These are phyloP conservation scores for Brachionus plicatilis DNA, from an alignment of 1,140 invertebrate genomes.

Conservation along the genomic window DNA sequence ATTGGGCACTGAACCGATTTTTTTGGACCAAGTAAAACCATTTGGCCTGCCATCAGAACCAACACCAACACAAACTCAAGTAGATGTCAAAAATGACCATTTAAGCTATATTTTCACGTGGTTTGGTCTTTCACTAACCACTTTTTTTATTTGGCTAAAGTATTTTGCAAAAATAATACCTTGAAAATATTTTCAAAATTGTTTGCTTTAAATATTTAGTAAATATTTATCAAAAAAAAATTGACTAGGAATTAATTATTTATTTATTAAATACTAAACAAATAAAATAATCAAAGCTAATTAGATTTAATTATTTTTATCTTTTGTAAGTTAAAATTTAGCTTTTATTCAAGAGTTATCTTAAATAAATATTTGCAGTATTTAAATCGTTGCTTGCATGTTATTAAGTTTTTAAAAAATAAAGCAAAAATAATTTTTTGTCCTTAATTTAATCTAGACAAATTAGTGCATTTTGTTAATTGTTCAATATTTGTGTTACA, in stretches of 20 bases:
- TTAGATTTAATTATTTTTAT: too few species aligned
- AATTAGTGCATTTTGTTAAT: too few species aligned
- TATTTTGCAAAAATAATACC: conserved; percentile 8
- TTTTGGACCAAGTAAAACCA: conserved; percentile 66
- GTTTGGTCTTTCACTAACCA: conserved; percentile 57
- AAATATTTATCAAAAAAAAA: neutral
- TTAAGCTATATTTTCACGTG: conserved; percentile 84
- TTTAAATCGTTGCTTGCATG: too few species aligned
- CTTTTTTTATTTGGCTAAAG: neutral
- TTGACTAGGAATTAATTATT: neutral
- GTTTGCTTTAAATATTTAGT: neutral
- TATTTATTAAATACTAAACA: too few species aligned
- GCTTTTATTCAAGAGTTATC: too few species aligned
- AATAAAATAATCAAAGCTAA: too few species aligned
- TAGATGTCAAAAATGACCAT: conserved; percentile 83
- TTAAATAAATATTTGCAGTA: too few species aligned
- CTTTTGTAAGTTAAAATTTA: too few species aligned
- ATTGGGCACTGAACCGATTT: conserved; percentile 67
- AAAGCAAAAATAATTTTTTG: too few species aligned
- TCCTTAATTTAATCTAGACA: too few species aligned
- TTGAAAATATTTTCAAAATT: neutral
- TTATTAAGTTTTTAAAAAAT: too few species aligned
- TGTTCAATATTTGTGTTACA: too few species aligned
- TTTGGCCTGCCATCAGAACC: conserved; percentile 63
- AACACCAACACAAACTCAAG: conserved; percentile 79